Conservation (phyloP, 1,140 invertebrate species). For the Macrosteles quadrilineatus region DNA sequence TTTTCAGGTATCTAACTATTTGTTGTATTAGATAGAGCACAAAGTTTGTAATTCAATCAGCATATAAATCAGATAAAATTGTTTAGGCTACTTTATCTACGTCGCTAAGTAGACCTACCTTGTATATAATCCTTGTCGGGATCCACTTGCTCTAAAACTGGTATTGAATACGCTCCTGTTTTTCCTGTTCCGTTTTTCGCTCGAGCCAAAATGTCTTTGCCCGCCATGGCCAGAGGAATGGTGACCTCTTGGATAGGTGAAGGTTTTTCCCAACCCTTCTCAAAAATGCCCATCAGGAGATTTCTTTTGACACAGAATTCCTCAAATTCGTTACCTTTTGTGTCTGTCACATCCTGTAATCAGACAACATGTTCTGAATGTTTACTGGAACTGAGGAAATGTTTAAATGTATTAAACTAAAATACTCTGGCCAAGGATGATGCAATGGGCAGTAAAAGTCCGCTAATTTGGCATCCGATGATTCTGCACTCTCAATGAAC, state of each 20-base stretch:
- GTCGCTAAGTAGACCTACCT: too few relatives aligned
- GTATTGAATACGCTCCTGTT: slow-evolving; percentile 99
- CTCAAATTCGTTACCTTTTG: slow-evolving; percentile 99
- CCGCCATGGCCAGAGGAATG: slow-evolving; percentile 96
- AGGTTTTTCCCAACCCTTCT: slow-evolving; percentile 99
- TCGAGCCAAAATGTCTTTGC: slow-evolving; percentile 96
- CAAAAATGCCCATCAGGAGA: slow-evolving; percentile 99
- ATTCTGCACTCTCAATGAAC: too few relatives aligned
- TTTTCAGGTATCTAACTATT: too few relatives aligned
- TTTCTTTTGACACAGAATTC: slow-evolving; percentile 98
- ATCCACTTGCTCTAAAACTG: slow-evolving; percentile 94
- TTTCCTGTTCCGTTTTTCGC: slow-evolving; percentile 99
- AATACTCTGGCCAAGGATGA: slow-evolving; percentile 1
- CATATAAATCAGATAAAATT: too few relatives aligned
- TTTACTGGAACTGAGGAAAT: too few relatives aligned
- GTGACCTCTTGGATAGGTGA: slow-evolving; percentile 99
- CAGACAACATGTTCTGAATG: slow-evolving; percentile 13
- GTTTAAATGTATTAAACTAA: slow-evolving; percentile 23
- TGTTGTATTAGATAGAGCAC: too few relatives aligned
- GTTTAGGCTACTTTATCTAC: too few relatives aligned
- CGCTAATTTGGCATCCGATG: too few relatives aligned
- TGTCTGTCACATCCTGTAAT: slow-evolving; percentile 95
- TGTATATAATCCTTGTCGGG: slow-evolving; percentile 88
- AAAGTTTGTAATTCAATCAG: too few relatives aligned
- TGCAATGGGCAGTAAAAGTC: neutral